phyloP scores from a whole-genome alignment of 2,888 invertebrate species.

The Heliothis peltigera region DNA sequence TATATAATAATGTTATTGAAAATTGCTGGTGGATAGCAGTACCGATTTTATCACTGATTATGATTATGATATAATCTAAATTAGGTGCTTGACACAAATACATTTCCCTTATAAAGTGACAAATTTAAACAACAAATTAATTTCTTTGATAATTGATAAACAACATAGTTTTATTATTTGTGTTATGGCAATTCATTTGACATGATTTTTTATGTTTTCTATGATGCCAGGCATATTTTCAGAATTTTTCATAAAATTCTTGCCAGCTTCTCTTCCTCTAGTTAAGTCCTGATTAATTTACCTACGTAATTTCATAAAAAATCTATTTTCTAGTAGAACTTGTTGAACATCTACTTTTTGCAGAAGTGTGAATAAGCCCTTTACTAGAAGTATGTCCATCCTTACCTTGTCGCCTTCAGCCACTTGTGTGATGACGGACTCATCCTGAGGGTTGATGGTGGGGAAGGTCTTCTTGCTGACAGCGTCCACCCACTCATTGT shows the following conservation, averaged over 20 bases:
- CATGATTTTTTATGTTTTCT: neutral
- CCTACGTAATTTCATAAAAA: no score
- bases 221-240: no score
- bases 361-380: no score
- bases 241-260: no score
- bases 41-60: neutral
- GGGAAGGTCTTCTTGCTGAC: constrained; percentile 96
- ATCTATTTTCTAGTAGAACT: no score
- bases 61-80: neutral
- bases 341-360: neutral
- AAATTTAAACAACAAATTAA: neutral
- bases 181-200: neutral
- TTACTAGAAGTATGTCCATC: neutral
- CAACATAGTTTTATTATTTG: neutral
- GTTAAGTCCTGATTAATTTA: no score
- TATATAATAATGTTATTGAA: neutral
- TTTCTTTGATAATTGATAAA: neutral
- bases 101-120: neutral
- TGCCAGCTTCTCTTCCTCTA: no score
- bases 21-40: neutral
- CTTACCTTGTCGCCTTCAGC: constrained; percentile 95
- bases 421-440: constrained; percentile 93
- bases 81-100: neutral
- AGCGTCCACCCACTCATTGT: constrained; percentile 95
- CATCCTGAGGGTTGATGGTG: constrained; percentile 95